Evolutionary conservation across 1,140 invertebrate genomes (phyloP).

Genomic region (Sitophilus oryzae): DNA sequence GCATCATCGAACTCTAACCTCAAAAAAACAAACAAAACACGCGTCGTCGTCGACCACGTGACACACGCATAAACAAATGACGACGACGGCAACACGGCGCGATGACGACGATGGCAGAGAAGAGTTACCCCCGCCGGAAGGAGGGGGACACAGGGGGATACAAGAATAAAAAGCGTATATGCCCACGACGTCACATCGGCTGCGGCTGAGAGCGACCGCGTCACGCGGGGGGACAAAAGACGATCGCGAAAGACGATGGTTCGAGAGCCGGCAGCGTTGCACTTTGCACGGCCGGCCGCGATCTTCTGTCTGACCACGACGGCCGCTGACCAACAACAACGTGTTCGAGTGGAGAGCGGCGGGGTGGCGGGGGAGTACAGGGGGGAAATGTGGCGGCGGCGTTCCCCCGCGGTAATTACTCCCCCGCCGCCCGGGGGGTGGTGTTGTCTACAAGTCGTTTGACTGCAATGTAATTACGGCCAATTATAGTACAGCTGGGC

Average conservation of each 20-base stretch:
- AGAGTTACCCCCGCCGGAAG: too few relatives aligned
- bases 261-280: conserved; percentile 3
- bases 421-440: conserved; percentile 9
- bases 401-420: conserved; percentile 11
- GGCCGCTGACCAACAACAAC: conserved; percentile 23
- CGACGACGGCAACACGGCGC: background rate
- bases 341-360: conserved; percentile 5
- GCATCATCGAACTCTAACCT: too few relatives aligned
- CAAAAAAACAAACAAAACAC: too few relatives aligned
- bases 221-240: conserved; percentile 21
- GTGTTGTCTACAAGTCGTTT: conserved; percentile 14
- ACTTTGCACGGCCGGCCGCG: conserved; percentile 23
- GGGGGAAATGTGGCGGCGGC: conserved; percentile 1
- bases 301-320: conserved; percentile 23
- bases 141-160: too few relatives aligned
- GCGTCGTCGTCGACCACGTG: conserved; percentile 17
- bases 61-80: conserved; percentile 24
- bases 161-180: too few relatives aligned
- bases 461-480: conserved; percentile 7
- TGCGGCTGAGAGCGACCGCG: too few relatives aligned
- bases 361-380: conserved; percentile 1
- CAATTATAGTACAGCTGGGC: background rate
- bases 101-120: too few relatives aligned
- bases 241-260: conserved; percentile 4
- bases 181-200: conserved; percentile 18